These are phyloP conservation scores for Meteorus cinctellus DNA, from an alignment of 2,888 invertebrate species.

Conservation along the genomic window DNA sequence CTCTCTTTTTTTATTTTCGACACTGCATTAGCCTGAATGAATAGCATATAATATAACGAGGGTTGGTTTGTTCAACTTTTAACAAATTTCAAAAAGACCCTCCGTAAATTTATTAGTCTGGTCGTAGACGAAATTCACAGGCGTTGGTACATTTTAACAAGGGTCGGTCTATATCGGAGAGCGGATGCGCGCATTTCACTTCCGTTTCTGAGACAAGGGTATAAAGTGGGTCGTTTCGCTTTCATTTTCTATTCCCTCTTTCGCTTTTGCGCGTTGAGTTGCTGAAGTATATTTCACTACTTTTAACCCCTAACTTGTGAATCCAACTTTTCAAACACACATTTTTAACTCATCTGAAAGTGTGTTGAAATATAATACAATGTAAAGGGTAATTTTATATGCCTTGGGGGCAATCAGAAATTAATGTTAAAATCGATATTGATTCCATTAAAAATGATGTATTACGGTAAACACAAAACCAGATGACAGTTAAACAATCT, in stretches of 20 bases:
- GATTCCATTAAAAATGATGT: neutral
- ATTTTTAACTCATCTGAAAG: neutral
- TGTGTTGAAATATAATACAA: neutral
- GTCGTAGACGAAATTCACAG: conserved; percentile 25
- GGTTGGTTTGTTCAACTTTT: conserved; percentile 15
- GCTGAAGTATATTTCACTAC: neutral
- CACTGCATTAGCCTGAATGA: conserved; percentile 4
- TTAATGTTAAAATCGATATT: neutral
- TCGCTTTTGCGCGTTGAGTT: neutral
- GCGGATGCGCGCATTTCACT: conserved; percentile 59
- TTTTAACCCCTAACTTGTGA: neutral
- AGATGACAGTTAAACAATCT: too few relatives aligned
- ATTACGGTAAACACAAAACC: too few relatives aligned
- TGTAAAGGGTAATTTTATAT: neutral
- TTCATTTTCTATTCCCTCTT: conserved; percentile 19
- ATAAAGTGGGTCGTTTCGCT: conserved; percentile 28
- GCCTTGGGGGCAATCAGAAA: neutral
- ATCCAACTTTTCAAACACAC: neutral
- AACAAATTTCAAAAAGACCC: conserved; percentile 23
- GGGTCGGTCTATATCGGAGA: conserved; percentile 59
- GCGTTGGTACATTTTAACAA: conserved; percentile 61
- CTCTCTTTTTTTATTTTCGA: too few relatives aligned
- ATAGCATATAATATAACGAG: conserved; percentile 15
- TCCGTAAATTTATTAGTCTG: conserved; percentile 18
- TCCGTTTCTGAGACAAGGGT: conserved; percentile 50